Base-by-base conservation (phyloP, 2,797 vertebrate genomes). In the Acanthiza pusilla region DNA sequence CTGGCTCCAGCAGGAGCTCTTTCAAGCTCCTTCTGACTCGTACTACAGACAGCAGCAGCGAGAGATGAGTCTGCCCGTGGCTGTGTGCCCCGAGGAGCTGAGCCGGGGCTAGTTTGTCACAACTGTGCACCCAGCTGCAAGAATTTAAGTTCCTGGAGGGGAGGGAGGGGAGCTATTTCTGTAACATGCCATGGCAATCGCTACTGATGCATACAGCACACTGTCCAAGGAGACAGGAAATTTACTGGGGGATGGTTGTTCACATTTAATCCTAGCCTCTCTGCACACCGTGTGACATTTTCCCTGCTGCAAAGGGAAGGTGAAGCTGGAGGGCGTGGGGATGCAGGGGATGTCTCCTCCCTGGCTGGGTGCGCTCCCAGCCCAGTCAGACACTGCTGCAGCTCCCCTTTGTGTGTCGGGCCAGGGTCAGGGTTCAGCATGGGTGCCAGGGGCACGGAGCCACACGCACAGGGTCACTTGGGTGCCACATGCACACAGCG, bases 161-260 rank as follows among this genome's bases (percentile, higher is more conserved):
- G 53, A 78, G 32, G 91, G 72, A 94, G 57, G 36, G n/a, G 23
- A 93, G 45, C 68, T 96, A 71, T 94, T 93, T 88, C 90, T 93
- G 68, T 77, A 71, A 27, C 53, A 51, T 60, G 76, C 83, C 85
- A 71, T 2, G 18, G 79, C 68, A 93, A 80, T 85, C 53, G 29
- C 75, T 40, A 11, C 53, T 63, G 75, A 71, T 63, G 57, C 82
- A 42, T 30, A 19, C 79, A 80, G 79, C 53, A 27, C 50, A 2
- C 53, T 32, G 55, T 14, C 62, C 78, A 34, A 63, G 36, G 76
- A 88, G 65, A 74, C 55, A 45, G 66, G 42, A 40, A 34, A 51
- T 72, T 40, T 61, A 36, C 68, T 8, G 40, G 29, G 18, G 62
- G 25, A 34, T 26, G 21, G 34, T 77, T 74, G 53, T 11, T 85